Percentiles rank a stretch among this genome's conserved stretches.
phyloP scores from a whole-genome alignment of 1,140 invertebrate genomes.

The Pissodes strobi region DNA sequence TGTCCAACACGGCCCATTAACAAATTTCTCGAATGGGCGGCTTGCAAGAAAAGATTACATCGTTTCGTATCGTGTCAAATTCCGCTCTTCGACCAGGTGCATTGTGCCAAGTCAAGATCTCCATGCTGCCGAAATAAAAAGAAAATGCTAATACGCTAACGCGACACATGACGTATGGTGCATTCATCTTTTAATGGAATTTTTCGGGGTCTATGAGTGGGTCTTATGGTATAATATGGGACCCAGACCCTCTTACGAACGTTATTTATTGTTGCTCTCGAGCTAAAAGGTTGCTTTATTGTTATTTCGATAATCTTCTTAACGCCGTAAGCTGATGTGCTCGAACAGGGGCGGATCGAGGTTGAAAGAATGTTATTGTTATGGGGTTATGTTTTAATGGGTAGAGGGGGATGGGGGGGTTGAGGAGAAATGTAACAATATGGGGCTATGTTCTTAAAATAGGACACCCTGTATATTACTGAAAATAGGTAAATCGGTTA shows the following conservation, averaged over 20 bases:
- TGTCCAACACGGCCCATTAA: constrained; percentile 12
- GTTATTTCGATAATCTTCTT: constrained; percentile 35
- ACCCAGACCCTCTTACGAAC: constrained; percentile 25
- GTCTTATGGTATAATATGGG: constrained; percentile 24
- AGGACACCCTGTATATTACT: no score
- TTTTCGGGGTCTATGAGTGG: constrained; percentile 16
- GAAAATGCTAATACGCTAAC: constrained; percentile 27
- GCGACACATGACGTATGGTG: constrained; percentile 12
- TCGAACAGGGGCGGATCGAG: constrained; percentile 12
- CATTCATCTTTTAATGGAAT: constrained; percentile 24
- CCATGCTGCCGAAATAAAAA: background rate
- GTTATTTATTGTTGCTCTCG: constrained; percentile 35
- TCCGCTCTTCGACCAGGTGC: background rate
- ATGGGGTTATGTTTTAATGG: no score
- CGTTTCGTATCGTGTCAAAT: constrained; percentile 6
- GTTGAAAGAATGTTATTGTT: no score
- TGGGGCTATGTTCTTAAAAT: no score
- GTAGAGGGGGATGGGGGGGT: no score
- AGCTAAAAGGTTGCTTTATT: constrained; percentile 35
- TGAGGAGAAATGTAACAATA: no score
- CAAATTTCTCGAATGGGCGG: constrained; percentile 17
- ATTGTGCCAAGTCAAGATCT: constrained; percentile 15
- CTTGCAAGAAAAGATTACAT: constrained; percentile 17
- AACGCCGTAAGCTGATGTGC: constrained; percentile 27
- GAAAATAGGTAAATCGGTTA: no score